Percentiles rank a stretch among this genome's conserved stretches.
phyloP scores from a whole-genome alignment of 2,888 invertebrate species.

The Tryphoninae sp. region DNA sequence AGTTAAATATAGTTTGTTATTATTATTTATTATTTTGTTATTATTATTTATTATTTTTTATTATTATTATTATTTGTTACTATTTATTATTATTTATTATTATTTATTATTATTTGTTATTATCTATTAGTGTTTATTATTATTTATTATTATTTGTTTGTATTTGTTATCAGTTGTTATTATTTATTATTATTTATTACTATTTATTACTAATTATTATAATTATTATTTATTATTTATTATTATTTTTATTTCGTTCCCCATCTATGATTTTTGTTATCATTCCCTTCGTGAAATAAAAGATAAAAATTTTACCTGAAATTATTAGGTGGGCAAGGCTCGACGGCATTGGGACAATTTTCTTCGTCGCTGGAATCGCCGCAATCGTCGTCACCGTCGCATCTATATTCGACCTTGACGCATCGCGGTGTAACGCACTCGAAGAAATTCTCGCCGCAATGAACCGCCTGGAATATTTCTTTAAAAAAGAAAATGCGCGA shows the following conservation, averaged over 20 bases:
- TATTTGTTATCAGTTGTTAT: no score
- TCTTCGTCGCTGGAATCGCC: constrained; percentile 94
- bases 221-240: no score
- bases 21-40: no score
- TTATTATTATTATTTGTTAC: neutral
- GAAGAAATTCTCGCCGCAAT: constrained; percentile 89
- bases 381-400: constrained; percentile 94
- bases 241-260: no score
- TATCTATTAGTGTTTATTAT: neutral
- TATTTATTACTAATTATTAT: no score
- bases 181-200: no score
- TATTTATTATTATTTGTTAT: neutral
- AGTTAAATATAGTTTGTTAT: neutral
- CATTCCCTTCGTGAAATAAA: neutral
- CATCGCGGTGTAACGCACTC: constrained; percentile 89
- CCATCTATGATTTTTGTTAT: neutral
- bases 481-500: constrained; percentile 37
- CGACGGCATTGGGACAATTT: constrained; percentile 86
- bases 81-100: neutral
- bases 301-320: constrained; percentile 84
- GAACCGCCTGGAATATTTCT: constrained; percentile 72
- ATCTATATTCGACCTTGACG: constrained; percentile 88
- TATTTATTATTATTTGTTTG: neutral
- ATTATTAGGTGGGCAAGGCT: constrained; percentile 86
- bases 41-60: no score